Conservation (phyloP, 2,113 vertebrate genomes). For the Sander lucioperca region DNA sequence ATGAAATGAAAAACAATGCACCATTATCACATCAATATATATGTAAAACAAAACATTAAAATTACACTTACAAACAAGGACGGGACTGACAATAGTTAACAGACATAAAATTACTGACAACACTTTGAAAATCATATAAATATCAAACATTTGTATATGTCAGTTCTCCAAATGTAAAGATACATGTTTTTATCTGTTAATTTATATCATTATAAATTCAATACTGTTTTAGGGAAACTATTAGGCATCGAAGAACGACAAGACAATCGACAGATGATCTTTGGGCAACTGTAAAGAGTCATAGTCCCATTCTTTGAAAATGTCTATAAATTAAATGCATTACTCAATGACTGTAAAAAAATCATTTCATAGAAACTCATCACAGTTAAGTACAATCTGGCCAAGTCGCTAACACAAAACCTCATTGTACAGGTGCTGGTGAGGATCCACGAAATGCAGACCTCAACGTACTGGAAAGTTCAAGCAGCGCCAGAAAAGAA, state of each 20-base stretch:
- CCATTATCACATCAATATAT: constrained; percentile 1
- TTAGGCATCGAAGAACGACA: background rate
- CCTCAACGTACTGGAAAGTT: constrained; percentile 95
- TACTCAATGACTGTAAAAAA: background rate
- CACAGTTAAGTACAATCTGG: background rate
- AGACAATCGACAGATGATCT: background rate
- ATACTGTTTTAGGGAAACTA: background rate
- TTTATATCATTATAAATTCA: background rate
- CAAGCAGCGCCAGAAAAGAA: too few species aligned
- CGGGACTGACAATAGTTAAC: background rate
- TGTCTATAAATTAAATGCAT: background rate
- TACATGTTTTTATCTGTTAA: background rate
- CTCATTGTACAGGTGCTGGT: constrained; percentile 92
- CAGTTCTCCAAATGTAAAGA: background rate
- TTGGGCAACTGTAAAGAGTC: background rate
- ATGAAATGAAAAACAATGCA: constrained; percentile 73
- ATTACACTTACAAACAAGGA: background rate
- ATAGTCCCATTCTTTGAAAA: background rate
- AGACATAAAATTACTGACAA: background rate
- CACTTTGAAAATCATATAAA: background rate
- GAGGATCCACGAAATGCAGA: constrained; percentile 99
- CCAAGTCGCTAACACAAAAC: constrained; percentile 74
- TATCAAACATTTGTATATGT: background rate
- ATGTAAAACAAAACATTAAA: background rate
- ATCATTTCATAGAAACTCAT: background rate